Evolutionary conservation across 2,797 vertebrate genomes (phyloP).

Genomic region (Rhinatrema bivittatum): DNA sequence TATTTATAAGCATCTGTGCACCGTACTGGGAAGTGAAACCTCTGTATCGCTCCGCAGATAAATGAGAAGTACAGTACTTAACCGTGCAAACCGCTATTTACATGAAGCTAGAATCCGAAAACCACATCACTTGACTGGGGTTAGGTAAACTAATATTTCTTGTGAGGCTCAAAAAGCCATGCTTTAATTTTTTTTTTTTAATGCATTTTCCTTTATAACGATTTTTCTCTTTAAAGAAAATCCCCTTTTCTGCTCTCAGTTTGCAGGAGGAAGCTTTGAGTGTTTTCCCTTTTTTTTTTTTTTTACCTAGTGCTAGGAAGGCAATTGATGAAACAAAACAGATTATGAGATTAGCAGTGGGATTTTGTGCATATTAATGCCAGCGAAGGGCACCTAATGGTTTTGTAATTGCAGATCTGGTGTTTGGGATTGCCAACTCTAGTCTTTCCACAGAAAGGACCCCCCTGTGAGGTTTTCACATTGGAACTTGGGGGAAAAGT

Average conservation of each 20-base stretch:
- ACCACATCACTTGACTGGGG: too few relatives aligned
- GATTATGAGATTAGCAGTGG: slow-evolving; percentile 35
- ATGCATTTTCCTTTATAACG: background rate
- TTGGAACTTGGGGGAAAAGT: slow-evolving; percentile 35
- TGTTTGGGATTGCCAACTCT: slow-evolving; percentile 20
- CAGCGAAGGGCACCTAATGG: slow-evolving; percentile 22
- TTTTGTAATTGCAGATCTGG: slow-evolving; percentile 36
- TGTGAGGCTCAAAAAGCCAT: background rate
- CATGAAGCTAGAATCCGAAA: too few relatives aligned
- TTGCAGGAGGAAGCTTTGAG: slow-evolving; percentile 17
- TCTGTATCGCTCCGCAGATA: too few relatives aligned
- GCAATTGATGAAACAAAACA: slow-evolving; percentile 37
- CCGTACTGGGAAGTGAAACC: too few relatives aligned
- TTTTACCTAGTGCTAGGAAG: slow-evolving; percentile 21
- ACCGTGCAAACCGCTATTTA: too few relatives aligned
- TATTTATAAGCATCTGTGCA: too few relatives aligned
- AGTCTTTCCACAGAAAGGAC: slow-evolving; percentile 28
- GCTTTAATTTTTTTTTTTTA: background rate
- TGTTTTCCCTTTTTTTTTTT: slow-evolving; percentile 19
- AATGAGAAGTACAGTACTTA: too few relatives aligned
- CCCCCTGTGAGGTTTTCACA: slow-evolving; percentile 37
- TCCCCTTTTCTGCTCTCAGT: slow-evolving; percentile 19
- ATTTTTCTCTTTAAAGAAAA: slow-evolving; percentile 4
- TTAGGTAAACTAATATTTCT: too few relatives aligned
- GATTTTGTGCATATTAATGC: slow-evolving; percentile 37